Evolutionary conservation across 1,140 invertebrate species (phyloP), one percentile per base, ranked within the genome.

Genomic region (Papilio glaucus): DNA sequence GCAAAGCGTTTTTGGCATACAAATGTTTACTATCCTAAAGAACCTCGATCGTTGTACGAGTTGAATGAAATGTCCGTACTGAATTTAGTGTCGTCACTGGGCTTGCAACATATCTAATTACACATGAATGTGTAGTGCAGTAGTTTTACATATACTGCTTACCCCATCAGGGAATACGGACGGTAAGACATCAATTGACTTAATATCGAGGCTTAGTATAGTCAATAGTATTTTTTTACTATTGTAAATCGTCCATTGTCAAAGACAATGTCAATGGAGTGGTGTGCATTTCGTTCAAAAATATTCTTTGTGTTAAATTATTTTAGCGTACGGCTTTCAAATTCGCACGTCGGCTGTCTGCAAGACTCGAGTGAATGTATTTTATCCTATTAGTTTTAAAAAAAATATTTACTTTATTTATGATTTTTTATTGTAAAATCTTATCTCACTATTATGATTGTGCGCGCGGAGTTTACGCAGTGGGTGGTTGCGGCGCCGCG

Each of bases 311-410:
- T 78, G 76, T 81, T 84, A 85, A 86, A 82, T 86, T 86, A 86
- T 85, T 84, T 79, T 79, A 76, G 61, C 71, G 68, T 67, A 76
- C 73, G 73, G 71, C 73, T 80, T n/a, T 78, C 72, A 57, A 79
- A 73, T 78, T 69, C 21, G 80, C 75, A 80, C 87, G 85, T 75
- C 75, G 84, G 79, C 71, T 85, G 85, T 77, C 71, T 78, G 84
- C 85, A 88, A 81, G 84, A 82, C 65, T 57, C 71, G 87, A 78
- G 83, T 87, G 88, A 91, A 89, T 92, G 90, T 88, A 88, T 92
- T 90, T 90, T 85, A 91, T 90, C 86, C 84, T 88, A 88, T 85
- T 89, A 90, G 88, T 83, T 88, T 86, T 87, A 86, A 80, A 84
- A 80, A 80, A 85, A 86, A 84, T 88, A 71, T 81, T 57, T 83